phyloP scores from a whole-genome alignment of 2,888 invertebrate genomes.

The Linyphia triangularis region DNA sequence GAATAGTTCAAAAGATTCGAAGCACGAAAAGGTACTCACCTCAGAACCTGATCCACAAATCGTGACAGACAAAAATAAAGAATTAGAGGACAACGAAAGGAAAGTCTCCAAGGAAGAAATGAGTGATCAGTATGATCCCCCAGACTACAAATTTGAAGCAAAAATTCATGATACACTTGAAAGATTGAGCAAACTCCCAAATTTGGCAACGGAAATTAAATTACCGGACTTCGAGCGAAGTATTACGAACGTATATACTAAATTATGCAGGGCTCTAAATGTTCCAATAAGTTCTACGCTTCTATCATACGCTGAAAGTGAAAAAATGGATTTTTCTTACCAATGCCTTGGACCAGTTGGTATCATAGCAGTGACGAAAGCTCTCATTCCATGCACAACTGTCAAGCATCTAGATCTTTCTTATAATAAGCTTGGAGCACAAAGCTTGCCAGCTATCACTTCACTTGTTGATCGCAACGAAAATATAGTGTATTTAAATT shows the following conservation, averaged over 20 bases:
- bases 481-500: slow-evolving; percentile 23
- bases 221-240: neutral
- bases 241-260: neutral
- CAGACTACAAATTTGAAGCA: slow-evolving; percentile 15
- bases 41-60: neutral
- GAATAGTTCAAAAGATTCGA: neutral
- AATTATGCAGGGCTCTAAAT: slow-evolving; percentile 40
- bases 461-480: slow-evolving; percentile 43
- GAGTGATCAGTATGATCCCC: neutral
- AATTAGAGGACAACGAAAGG: neutral
- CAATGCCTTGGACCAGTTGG: slow-evolving; percentile 36
- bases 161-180: slow-evolving; percentile 7
- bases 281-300: slow-evolving; percentile 39
- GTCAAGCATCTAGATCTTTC: slow-evolving; percentile 31
- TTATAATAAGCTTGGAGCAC: slow-evolving; percentile 42
- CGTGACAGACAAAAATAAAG: neutral
- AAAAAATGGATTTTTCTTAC: slow-evolving; percentile 52
- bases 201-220: slow-evolving; percentile 16
- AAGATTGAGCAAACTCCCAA: slow-evolving; percentile 26
- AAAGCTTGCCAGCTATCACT: slow-evolving; percentile 31
- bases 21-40: neutral
- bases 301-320: neutral
- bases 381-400: neutral
- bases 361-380: slow-evolving; percentile 48
- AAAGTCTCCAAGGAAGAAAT: neutral